Percentiles rank a stretch among this genome's conserved stretches.
phyloP scores from a whole-genome alignment of 2,113 vertebrate species.

The Gadus macrocephalus region DNA sequence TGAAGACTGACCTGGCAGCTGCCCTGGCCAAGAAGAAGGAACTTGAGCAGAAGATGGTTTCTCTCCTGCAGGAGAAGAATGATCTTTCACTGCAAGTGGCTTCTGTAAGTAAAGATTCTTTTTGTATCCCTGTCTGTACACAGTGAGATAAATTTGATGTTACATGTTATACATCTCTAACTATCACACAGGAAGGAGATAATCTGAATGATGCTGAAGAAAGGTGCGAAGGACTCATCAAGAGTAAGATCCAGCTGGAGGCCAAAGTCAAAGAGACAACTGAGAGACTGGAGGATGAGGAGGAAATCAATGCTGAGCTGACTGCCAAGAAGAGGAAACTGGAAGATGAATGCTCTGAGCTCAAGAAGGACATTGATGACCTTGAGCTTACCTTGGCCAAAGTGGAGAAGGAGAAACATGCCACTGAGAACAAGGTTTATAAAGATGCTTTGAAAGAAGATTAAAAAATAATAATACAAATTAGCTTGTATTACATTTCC shows the following conservation, averaged over 20 bases:
- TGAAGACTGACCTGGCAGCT: constrained; percentile 20
- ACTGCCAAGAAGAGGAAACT: neutral
- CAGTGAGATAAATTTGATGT: too few relatives aligned
- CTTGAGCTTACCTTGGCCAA: neutral
- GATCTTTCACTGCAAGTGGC: too few relatives aligned
- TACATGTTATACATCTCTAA: too few relatives aligned
- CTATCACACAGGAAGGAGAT: constrained; percentile 48
- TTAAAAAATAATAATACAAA: too few relatives aligned
- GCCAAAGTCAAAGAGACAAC: neutral
- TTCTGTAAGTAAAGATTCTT: constrained; percentile 15
- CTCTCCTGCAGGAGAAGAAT: constrained; percentile 43
- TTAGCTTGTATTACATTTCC: too few relatives aligned
- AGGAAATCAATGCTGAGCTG: constrained; percentile 3
- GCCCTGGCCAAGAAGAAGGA: too few relatives aligned
- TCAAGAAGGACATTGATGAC: neutral
- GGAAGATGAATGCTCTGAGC: neutral
- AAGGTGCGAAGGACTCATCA: neutral
- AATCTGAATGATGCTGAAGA: constrained; percentile 30
- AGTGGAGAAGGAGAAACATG: constrained; percentile 1
- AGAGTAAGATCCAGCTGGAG: neutral
- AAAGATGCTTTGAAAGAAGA: too few relatives aligned
- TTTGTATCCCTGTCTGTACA: too few relatives aligned
- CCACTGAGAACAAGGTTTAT: neutral
- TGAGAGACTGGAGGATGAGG: neutral
- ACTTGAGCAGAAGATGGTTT: constrained; percentile 57